These are phyloP conservation scores for Babyrousa celebensis DNA, from an alignment of 2,797 vertebrate species.

Conservation along the genomic window DNA sequence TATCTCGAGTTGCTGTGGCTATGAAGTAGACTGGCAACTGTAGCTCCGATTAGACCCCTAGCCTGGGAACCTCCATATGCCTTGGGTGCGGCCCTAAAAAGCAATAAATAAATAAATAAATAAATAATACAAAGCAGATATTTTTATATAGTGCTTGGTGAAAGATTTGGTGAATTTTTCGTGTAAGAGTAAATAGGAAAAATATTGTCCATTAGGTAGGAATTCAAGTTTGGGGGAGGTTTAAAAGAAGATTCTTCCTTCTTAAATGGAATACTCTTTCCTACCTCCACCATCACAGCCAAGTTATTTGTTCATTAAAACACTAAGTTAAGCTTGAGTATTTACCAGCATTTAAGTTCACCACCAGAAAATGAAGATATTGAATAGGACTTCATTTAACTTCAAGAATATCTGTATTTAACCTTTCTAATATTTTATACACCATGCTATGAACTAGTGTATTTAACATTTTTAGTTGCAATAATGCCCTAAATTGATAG, in stretches of 20 bases:
- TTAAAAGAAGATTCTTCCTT: background rate
- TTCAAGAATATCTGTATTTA: background rate
- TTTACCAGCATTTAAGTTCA: background rate
- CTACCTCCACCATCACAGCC: background rate
- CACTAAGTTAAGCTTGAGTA: slow-evolving; percentile 10
- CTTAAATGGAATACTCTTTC: background rate
- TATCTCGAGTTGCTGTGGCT: too few relatives aligned
- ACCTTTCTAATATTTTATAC: background rate
- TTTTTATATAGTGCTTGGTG: background rate
- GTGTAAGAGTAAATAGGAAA: background rate
- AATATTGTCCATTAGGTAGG: background rate
- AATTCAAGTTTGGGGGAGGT: background rate
- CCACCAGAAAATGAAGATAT: background rate
- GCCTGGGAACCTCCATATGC: too few relatives aligned
- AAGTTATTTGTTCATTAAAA: background rate
- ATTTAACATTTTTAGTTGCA: slow-evolving; percentile 32
- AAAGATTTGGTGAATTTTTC: slow-evolving; percentile 47
- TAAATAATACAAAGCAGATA: background rate
- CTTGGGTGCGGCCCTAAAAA: too few relatives aligned
- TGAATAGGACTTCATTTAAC: background rate
- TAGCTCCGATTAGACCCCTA: too few relatives aligned
- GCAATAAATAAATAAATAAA: too few relatives aligned
- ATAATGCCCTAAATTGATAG: background rate
- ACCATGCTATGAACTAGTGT: background rate
- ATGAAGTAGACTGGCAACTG: too few relatives aligned